Evolutionary conservation across 2,888 invertebrate species (phyloP).

Genomic region (Eupeodes latifasciatus): DNA sequence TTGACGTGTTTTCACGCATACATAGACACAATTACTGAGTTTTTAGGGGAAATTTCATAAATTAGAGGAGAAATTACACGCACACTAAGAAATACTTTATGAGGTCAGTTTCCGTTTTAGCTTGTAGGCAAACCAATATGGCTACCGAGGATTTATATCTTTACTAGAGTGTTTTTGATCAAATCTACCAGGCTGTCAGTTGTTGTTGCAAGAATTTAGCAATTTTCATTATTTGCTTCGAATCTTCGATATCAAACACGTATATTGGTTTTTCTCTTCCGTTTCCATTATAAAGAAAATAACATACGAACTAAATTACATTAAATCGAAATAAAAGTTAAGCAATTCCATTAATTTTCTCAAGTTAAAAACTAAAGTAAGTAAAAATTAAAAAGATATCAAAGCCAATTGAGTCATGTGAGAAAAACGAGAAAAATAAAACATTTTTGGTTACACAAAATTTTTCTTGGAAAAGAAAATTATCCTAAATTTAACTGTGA

Average conservation of each 20-base stretch:
- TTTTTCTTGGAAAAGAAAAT: not conserved
- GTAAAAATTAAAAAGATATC: conserved; percentile 3
- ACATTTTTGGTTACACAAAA: conserved; percentile 9
- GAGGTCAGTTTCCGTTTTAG: no score
- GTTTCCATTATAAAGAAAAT: not conserved
- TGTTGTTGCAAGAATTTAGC: not conserved
- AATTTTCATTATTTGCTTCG: conserved; percentile 1
- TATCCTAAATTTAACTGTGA: conserved; percentile 5
- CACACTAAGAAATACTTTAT: no score
- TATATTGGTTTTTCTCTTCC: not conserved
- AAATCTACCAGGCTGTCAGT: conserved; percentile 28
- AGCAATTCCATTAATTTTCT: not conserved
- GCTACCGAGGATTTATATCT: no score
- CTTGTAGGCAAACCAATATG: no score
- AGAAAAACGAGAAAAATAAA: not conserved
- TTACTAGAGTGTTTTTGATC: no score
- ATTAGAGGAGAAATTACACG: no score
- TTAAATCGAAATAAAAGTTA: not conserved
- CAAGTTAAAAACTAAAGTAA: conserved; percentile 2
- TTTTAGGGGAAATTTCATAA: no score
- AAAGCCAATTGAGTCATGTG: not conserved
- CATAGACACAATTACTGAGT: no score
- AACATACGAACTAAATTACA: not conserved
- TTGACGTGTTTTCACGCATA: no score
- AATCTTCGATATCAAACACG: conserved; percentile 1